Conservation (phyloP, 1,140 invertebrate genomes). For the Camponotus floridanus region DNA sequence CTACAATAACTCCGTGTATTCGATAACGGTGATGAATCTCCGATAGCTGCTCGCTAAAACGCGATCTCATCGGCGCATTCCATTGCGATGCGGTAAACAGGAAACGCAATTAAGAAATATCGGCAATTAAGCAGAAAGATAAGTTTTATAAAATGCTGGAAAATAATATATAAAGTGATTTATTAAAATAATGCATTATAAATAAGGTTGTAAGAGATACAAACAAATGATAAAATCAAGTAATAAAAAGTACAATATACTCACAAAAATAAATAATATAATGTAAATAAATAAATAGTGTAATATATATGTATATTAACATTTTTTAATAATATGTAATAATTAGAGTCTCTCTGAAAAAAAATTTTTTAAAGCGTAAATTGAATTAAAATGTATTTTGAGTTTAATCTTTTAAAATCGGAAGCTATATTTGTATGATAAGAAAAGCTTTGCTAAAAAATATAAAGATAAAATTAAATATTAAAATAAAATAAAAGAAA, state of each 20-base stretch:
- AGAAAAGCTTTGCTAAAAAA: not conserved
- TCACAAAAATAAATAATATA: too few relatives aligned
- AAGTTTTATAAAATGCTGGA: too few relatives aligned
- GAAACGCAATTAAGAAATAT: not conserved
- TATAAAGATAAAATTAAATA: too few relatives aligned
- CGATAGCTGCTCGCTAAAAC: not conserved
- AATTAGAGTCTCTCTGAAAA: not conserved
- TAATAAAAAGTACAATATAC: not conserved
- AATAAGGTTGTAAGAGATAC: not conserved
- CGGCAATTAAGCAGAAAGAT: not conserved
- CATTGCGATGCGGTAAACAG: not conserved
- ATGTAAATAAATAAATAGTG: too few relatives aligned
- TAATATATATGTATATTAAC: too few relatives aligned
- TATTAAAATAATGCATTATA: not conserved
- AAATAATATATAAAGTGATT: not conserved
- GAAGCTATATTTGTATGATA: not conserved
- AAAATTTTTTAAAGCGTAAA: not conserved
- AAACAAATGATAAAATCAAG: not conserved
- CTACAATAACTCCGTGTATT: not conserved
- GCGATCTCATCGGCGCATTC: not conserved
- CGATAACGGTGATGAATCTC: conserved; percentile 40
- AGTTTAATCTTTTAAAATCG: too few relatives aligned
- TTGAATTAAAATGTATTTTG: not conserved
- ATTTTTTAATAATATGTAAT: too few relatives aligned
- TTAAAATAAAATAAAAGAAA: too few relatives aligned